These are phyloP conservation scores for Lepidurus packardi DNA, from an alignment of 1,140 invertebrate genomes.

Conservation along the genomic window DNA sequence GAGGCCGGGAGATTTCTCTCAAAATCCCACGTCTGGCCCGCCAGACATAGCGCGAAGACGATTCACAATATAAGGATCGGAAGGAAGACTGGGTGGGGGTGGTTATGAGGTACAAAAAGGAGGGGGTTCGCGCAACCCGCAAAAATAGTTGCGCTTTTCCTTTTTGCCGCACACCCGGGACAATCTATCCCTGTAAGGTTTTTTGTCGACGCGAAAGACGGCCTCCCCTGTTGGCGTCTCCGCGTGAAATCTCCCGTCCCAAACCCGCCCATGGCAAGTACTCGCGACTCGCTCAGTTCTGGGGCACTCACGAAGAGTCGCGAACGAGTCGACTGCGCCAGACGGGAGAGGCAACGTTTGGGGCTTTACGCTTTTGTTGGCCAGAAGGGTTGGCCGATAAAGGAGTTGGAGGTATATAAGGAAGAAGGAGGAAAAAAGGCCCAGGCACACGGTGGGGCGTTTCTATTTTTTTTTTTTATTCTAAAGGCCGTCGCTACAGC, in stretches of 20 bases:
- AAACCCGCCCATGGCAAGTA: neutral
- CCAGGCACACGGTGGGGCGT: neutral
- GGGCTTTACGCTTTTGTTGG: neutral
- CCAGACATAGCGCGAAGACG: too few relatives aligned
- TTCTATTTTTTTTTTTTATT: neutral
- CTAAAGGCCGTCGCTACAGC: neutral
- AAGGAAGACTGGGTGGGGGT: too few relatives aligned
- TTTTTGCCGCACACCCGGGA: neutral
- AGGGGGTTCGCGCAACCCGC: neutral
- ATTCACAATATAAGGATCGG: too few relatives aligned
- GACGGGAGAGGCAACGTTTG: neutral
- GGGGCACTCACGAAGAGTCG: neutral
- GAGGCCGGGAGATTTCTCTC: too few relatives aligned
- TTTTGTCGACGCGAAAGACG: neutral
- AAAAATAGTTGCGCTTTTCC: neutral
- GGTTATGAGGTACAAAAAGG: too few relatives aligned
- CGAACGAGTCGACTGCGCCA: constrained; percentile 7
- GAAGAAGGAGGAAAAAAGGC: neutral
- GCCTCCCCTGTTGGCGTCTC: neutral
- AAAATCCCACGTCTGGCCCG: too few relatives aligned
- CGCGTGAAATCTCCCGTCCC: constrained; percentile 1
- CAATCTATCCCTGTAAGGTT: neutral
- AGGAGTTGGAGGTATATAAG: neutral
- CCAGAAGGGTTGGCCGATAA: neutral
- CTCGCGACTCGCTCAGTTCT: neutral